Base-by-base conservation (phyloP, 2,888 invertebrate species). In the Nipponacmea schrenckii region DNA sequence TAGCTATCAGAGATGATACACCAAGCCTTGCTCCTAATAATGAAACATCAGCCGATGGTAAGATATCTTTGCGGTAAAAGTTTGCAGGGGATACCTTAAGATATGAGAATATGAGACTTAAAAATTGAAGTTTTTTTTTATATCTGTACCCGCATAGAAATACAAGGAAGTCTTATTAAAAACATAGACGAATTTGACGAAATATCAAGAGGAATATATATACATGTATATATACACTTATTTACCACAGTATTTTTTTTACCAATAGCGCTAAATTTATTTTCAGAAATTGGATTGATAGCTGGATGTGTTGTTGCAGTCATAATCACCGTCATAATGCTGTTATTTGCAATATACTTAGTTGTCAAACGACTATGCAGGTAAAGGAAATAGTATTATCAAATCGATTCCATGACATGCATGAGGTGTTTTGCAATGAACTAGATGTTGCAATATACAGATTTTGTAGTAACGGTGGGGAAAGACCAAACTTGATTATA, bases 251-350 rank as follows among this genome's bases (percentile, higher is more conserved):
- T 39, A 39, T 39, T 39, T 1, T 39, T 39, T 39, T 39, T 10
- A 39, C 39, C 1, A n/a, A n/a, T 7, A 8, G 39, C 39, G 39
- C 10, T 39, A 8, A 10, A 48, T 20, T 46, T 46, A 39, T 24
- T 48, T 69, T 64, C 75, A 77, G 77, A 77, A 56, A 66, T 67
- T 20, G 77, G 70, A 5, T 62, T 77, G 1, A 77, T 77, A 31
- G 74, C 66, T 17, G 77, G 75, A 1, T 77, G 77, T 71, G 77
- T 70, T n/a, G 67, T 75, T 44, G 74, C 77, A 62, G 69, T 75
- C 62, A 68, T 74, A 20, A 65, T 76, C 45, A 77, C 77, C 10
- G 46, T 73, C 45, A 63, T 73, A 44, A 68, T 71, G 44, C 65
- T 75, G n/a, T 68, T 76, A 63, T 69, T 76, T 46, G 76, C 77